phyloP scores from a whole-genome alignment of 1,140 invertebrate species.

The Papilio glaucus region DNA sequence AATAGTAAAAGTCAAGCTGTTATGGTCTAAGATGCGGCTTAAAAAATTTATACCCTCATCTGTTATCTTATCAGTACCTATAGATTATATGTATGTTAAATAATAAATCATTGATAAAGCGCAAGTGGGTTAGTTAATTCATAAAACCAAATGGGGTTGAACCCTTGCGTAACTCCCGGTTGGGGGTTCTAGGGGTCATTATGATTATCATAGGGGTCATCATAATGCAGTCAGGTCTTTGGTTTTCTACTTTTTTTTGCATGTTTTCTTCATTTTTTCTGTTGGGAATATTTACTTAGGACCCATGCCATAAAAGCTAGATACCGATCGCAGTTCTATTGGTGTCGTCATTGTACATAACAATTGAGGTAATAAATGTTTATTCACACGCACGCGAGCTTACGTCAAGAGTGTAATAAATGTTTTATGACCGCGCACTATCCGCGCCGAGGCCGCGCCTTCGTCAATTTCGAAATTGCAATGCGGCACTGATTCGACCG shows the following conservation, averaged over 20 bases:
- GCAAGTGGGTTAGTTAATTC: too few species aligned
- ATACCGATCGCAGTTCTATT: neutral
- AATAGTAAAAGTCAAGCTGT: neutral
- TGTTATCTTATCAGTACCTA: too few species aligned
- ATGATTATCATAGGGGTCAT: too few species aligned
- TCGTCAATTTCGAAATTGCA: conserved; percentile 37
- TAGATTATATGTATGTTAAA: too few species aligned
- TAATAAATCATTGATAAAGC: too few species aligned
- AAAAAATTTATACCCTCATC: too few species aligned
- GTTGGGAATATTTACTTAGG: neutral
- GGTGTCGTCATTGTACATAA: conserved; percentile 8
- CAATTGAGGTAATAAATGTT: conserved; percentile 4
- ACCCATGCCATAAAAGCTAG: neutral
- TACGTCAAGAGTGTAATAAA: conserved; percentile 29
- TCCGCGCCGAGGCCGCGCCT: conserved; percentile 19
- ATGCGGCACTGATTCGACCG: conserved; percentile 32
- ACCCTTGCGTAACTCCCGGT: too few species aligned
- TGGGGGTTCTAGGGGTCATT: too few species aligned
- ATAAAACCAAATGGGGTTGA: too few species aligned
- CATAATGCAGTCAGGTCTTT: too few species aligned
- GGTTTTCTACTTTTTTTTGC: too few species aligned
- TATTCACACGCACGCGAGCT: conserved; percentile 12
- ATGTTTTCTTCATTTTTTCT: neutral
- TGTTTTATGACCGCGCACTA: conserved; percentile 1
- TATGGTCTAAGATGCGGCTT: too few species aligned